These are phyloP conservation scores for Thamnaconus septentrionalis DNA, from an alignment of 2,113 vertebrate species.

Conservation along the genomic window DNA sequence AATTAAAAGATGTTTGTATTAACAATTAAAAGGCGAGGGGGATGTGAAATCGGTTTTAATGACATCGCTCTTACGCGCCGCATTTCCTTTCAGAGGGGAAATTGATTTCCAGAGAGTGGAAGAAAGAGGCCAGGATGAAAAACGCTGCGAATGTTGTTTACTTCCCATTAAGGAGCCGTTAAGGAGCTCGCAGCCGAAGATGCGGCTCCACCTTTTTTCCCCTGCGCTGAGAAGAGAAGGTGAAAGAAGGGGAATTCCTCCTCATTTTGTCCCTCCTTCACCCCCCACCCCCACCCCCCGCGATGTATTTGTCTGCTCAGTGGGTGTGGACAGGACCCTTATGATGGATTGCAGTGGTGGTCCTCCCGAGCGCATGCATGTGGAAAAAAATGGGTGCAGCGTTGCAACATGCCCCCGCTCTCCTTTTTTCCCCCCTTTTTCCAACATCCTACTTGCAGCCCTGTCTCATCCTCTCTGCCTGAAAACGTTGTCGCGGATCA, in stretches of 20 bases:
- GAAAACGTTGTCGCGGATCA: too few species aligned
- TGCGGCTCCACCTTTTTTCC: not conserved
- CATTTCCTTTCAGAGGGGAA: conserved; percentile 10
- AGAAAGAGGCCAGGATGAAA: not conserved
- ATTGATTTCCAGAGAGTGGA: not conserved
- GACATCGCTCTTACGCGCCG: not conserved
- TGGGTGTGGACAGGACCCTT: conserved; percentile 42
- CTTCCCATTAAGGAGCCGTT: conserved; percentile 7
- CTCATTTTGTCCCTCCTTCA: not conserved
- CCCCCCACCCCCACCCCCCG: conserved; percentile 17
- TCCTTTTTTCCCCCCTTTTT: conserved; percentile 16
- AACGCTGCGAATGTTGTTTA: conserved; percentile 9
- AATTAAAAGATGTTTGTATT: conserved; percentile 34
- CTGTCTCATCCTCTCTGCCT: too few species aligned
- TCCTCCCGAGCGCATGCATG: conserved; percentile 47
- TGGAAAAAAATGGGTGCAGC: conserved; percentile 50
- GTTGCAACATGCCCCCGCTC: not conserved
- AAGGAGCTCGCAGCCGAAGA: conserved; percentile 7
- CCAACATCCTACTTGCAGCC: conserved; percentile 6
- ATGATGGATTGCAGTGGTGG: conserved; percentile 59
- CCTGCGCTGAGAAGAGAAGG: conserved; percentile 32
- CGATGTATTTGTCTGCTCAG: conserved; percentile 35
- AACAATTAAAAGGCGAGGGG: conserved; percentile 15
- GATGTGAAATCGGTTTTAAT: conserved; percentile 17
- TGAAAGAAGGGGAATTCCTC: conserved; percentile 26